Evolutionary conservation across 2,888 invertebrate genomes (phyloP), one percentile per base, ranked within the genome.

Genomic region (Microctonus brassicae): DNA sequence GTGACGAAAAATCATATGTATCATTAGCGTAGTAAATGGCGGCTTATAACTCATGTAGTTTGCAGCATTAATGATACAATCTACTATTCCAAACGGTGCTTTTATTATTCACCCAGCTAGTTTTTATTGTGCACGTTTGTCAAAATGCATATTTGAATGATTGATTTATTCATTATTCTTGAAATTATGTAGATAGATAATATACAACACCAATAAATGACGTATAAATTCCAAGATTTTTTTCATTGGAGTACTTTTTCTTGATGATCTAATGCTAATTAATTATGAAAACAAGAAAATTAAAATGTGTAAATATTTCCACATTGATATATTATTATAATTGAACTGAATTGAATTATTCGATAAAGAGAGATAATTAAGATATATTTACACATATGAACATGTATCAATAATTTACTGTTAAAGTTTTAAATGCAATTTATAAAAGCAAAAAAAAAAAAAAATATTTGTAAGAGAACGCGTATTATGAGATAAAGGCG

Each of bases 351-450:
- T 70, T 22, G n/a, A n/a, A n/a, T n/a, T n/a, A n/a, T 33, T 34
- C 22, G 58, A 39, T 22, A 42, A 33, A 36, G 20, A n/a, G 39
- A 52, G 47, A 68, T 66, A 70, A 67, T 60, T 60, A 42, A 75
- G 63, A 75, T 65, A 74, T 47, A 72, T 72, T 72, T 66, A 75
- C 65, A 53, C 57, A 73, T 67, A 67, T 73, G 66, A 68, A 67
- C 69, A 71, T 73, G 74, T 57, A 42, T 58, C 29, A 2, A 33
- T 33, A 11, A 58, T 62, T 36, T 39, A 20, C 13, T 39, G 60
- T 47, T 61, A 22, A 58, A 24, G 22, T 67, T 67, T 67, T 22
- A 53, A 39, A 60, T 53, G 57, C 24, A 58, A 57, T 67, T 67
- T 67, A 67, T 67, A 29, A 20, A 17, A 58, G 36, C 39, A n/a